phyloP scores from a whole-genome alignment of 2,113 vertebrate species.

The Phyllopteryx taeniolatus region DNA sequence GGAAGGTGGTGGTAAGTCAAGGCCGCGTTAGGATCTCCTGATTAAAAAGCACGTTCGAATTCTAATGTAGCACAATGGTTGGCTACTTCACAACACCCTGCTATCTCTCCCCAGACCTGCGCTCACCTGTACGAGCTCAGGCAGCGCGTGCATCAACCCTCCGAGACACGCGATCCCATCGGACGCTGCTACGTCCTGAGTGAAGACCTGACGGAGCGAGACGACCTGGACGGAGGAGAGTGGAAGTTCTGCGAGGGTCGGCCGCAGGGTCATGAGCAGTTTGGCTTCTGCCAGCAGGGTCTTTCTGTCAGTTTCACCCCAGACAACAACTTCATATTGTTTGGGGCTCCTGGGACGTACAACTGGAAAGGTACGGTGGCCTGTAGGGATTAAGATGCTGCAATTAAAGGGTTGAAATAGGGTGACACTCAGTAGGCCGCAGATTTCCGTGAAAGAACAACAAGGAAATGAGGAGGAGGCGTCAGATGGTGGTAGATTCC shows the following conservation, averaged over 20 bases:
- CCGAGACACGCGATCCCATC: slow-evolving; percentile 88
- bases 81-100: neutral
- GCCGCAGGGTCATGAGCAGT: slow-evolving; percentile 88
- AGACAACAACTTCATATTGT: slow-evolving; percentile 86
- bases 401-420: neutral
- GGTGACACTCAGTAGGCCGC: neutral
- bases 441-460: neutral
- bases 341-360: slow-evolving; percentile 92
- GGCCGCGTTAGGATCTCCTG: neutral
- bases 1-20: slow-evolving; percentile 89
- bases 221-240: slow-evolving; percentile 89
- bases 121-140: slow-evolving; percentile 90
- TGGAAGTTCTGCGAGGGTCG: slow-evolving; percentile 96
- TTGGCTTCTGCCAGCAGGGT: slow-evolving; percentile 95
- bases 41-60: neutral
- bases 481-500: neutral
- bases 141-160: slow-evolving; percentile 79
- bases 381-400: neutral
- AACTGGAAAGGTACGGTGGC: slow-evolving; percentile 90
- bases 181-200: slow-evolving; percentile 93
- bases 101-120: slow-evolving; percentile 76
- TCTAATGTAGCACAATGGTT: neutral
- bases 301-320: slow-evolving; percentile 87
- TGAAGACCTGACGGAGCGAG: slow-evolving; percentile 81
- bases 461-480: neutral